A percentile compares a stretch with the other conserved stretches of the same genome.
phyloP scores from a whole-genome alignment of 1,140 invertebrate genomes.

The Pectinophora gossypiella region DNA sequence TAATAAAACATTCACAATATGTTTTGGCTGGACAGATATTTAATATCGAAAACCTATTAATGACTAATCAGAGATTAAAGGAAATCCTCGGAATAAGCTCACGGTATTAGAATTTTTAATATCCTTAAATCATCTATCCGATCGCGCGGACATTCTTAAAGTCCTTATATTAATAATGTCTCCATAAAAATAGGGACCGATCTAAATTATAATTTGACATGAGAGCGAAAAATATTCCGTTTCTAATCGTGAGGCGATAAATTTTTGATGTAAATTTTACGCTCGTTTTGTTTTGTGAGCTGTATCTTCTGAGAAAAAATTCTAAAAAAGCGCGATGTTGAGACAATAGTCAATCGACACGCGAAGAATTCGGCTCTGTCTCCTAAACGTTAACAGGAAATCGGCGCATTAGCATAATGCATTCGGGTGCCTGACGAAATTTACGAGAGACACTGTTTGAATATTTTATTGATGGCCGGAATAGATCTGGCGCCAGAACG shows the following conservation, averaged over 20 bases:
- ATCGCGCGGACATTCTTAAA: constrained; percentile 38
- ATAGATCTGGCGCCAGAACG: constrained; percentile 26
- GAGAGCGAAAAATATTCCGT: constrained; percentile 41
- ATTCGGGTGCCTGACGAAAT: constrained; percentile 51
- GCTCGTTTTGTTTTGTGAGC: constrained; percentile 26
- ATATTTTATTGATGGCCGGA: constrained; percentile 37
- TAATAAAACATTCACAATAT: neutral
- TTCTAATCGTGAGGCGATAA: constrained; percentile 30
- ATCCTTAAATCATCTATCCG: constrained; percentile 45
- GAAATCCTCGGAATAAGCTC: constrained; percentile 30
- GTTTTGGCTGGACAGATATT: constrained; percentile 23
- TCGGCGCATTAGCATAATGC: constrained; percentile 57
- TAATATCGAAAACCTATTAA: constrained; percentile 58
- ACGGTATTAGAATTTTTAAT: constrained; percentile 50
- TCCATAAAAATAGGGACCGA: constrained; percentile 39
- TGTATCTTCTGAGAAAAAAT: constrained; percentile 27
- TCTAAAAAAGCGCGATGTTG: constrained; percentile 24
- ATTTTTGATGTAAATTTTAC: constrained; percentile 48
- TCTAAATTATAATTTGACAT: constrained; percentile 63
- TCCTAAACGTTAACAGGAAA: constrained; percentile 49
- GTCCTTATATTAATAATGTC: constrained; percentile 42
- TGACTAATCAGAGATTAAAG: constrained; percentile 52
- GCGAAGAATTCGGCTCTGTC: constrained; percentile 37
- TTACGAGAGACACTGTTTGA: constrained; percentile 35
- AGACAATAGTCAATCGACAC: constrained; percentile 48